Percentiles rank a stretch among this genome's conserved stretches.
Conservation (phyloP, 2,113 vertebrate species). For the Cromileptes altivelis region DNA sequence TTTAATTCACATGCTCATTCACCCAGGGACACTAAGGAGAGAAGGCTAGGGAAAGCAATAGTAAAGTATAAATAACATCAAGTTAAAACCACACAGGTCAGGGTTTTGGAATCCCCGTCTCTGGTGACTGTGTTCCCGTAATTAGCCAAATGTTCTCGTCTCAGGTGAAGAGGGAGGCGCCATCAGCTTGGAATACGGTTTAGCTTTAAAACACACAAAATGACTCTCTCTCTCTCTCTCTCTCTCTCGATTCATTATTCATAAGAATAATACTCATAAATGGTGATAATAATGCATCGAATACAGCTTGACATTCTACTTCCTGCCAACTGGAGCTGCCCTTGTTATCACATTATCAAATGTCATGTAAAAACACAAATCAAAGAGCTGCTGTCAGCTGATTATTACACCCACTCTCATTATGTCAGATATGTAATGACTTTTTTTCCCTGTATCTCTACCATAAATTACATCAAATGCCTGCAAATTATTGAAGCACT, state of each 20-base stretch:
- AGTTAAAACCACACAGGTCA: conserved; percentile 29
- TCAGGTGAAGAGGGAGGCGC: conserved; percentile 5
- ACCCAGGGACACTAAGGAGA: neutral
- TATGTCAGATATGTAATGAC: neutral
- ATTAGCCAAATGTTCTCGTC: conserved; percentile 34
- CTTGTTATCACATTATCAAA: conserved; percentile 4
- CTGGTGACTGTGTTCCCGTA: conserved; percentile 23
- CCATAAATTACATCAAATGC: neutral
- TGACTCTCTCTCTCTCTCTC: neutral
- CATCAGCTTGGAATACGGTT: neutral
- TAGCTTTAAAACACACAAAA: neutral
- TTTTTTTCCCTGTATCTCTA: neutral
- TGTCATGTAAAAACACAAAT: neutral
- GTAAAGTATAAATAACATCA: conserved; percentile 43
- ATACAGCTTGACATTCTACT: neutral
- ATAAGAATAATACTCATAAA: neutral
- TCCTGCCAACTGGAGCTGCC: neutral
- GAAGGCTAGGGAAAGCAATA: neutral
- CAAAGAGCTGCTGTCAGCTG: neutral
- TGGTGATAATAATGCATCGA: neutral
- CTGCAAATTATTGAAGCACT: neutral
- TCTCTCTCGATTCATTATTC: neutral
- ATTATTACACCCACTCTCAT: neutral
- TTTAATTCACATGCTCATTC: conserved; percentile 25
- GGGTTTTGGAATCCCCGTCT: conserved; percentile 17